These are phyloP conservation scores for Cyprinodon diabolis DNA, from an alignment of 2,797 vertebrate species.

Conservation along the genomic window DNA sequence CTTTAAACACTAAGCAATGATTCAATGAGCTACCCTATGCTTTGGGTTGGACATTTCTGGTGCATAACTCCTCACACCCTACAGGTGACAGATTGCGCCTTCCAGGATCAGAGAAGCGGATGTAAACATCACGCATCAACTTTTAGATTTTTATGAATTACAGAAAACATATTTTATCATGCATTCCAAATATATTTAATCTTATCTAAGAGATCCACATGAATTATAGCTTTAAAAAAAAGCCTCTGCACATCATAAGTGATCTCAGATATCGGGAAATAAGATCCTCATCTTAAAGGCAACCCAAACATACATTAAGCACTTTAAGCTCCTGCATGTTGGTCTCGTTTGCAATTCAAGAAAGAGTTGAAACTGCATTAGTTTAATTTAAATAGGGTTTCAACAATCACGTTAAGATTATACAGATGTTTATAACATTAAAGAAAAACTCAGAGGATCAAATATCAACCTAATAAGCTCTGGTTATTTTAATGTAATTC, in stretches of 20 bases:
- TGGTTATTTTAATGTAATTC: neutral
- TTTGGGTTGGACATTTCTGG: conserved; percentile 18
- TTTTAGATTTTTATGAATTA: conserved; percentile 18
- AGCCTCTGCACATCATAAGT: neutral
- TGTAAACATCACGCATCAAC: conserved; percentile 37
- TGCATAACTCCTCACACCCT: conserved; percentile 23
- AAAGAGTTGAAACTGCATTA: neutral
- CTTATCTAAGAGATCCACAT: neutral
- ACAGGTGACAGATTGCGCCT: conserved; percentile 18
- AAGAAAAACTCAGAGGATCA: neutral
- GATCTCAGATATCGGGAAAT: conserved; percentile 13
- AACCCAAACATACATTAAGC: neutral
- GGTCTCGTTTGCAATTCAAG: neutral
- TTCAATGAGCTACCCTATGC: conserved; percentile 56
- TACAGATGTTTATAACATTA: neutral
- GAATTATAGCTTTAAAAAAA: neutral
- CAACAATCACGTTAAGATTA: neutral
- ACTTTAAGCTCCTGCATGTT: conserved; percentile 5
- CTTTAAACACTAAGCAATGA: conserved; percentile 36
- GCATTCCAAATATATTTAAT: neutral
- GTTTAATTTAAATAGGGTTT: neutral
- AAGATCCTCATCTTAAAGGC: neutral
- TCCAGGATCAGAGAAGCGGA: conserved; percentile 28
- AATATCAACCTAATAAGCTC: neutral
- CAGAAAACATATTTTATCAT: conserved; percentile 44